These are phyloP conservation scores for Sorex maritimensis DNA, from an alignment of 2,797 vertebrate species.

Conservation along the genomic window DNA sequence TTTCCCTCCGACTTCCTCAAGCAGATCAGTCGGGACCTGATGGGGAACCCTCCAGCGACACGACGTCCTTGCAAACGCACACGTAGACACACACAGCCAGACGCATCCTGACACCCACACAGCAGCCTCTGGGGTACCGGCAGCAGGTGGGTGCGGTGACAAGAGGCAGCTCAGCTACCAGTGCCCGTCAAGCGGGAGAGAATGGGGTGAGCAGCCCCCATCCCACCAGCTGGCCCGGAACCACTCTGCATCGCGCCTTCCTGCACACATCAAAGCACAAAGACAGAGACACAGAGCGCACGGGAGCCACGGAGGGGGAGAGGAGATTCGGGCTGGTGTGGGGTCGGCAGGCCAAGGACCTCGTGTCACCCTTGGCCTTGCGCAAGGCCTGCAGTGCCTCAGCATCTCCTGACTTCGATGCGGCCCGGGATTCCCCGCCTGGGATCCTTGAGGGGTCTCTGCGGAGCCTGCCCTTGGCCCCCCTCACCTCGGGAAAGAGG, in stretches of 20 bases:
- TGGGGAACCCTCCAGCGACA: constrained; percentile 61
- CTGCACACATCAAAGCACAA: constrained; percentile 90
- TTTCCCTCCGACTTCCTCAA: constrained; percentile 85
- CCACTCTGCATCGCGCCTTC: constrained; percentile 88
- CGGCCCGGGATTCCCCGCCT: constrained; percentile 58
- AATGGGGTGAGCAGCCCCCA: constrained; percentile 88
- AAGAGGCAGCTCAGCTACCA: constrained; percentile 88
- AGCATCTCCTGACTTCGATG: constrained; percentile 81
- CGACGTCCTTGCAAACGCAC: constrained; percentile 78
- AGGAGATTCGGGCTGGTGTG: constrained; percentile 78
- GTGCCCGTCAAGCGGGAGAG: constrained; percentile 89
- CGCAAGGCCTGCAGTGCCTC: constrained; percentile 85
- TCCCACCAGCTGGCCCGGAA: constrained; percentile 86
- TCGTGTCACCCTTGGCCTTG: constrained; percentile 79
- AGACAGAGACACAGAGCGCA: constrained; percentile 70
- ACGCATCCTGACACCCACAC: constrained; percentile 81
- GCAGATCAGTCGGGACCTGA: constrained; percentile 68
- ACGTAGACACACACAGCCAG: constrained; percentile 79
- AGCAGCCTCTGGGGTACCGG: constrained; percentile 86
- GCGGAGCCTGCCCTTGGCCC: constrained; percentile 75
- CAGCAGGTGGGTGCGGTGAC: constrained; percentile 87
- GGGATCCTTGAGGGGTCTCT: constrained; percentile 72
- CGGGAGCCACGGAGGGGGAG: constrained; percentile 79
- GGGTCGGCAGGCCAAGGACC: constrained; percentile 70
- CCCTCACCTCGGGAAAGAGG: constrained; percentile 84